Percentiles rank a stretch among this genome's conserved stretches.
phyloP scores from a whole-genome alignment of 2,888 invertebrate species.

The Morinoia aosen region DNA sequence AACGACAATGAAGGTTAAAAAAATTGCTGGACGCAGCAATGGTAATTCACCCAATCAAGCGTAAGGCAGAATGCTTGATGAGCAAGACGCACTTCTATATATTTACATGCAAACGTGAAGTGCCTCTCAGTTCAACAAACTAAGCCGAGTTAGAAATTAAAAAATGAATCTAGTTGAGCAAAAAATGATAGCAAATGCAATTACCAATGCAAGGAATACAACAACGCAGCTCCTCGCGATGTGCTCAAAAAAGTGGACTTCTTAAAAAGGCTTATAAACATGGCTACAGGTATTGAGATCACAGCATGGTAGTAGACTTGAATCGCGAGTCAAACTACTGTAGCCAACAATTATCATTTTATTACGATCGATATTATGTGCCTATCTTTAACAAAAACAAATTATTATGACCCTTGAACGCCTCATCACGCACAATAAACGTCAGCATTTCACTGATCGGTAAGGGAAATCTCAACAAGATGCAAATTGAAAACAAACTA shows the following conservation, averaged over 20 bases:
- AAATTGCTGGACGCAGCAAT: not conserved
- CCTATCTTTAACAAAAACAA: not conserved
- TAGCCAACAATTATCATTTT: not conserved
- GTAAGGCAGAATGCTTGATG: not conserved
- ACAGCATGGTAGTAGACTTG: not conserved
- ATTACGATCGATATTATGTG: not conserved
- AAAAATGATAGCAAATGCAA: not conserved
- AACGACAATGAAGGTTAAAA: not conserved
- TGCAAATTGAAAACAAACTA: not conserved
- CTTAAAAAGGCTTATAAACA: not conserved
- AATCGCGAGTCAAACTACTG: not conserved
- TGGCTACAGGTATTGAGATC: not conserved
- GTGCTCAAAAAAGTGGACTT: not conserved
- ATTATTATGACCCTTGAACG: no score
- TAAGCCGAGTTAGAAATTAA: not conserved
- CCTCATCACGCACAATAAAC: no score
- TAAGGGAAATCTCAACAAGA: not conserved
- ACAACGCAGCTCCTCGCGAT: not conserved
- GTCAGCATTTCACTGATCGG: not conserved
- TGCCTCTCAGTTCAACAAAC: not conserved
- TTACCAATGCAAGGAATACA: not conserved
- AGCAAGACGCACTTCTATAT: not conserved
- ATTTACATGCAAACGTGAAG: not conserved
- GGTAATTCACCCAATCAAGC: not conserved
- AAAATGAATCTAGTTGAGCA: not conserved